Base-by-base conservation (phyloP, 2,797 vertebrate genomes). In the Poecilia velifera region DNA sequence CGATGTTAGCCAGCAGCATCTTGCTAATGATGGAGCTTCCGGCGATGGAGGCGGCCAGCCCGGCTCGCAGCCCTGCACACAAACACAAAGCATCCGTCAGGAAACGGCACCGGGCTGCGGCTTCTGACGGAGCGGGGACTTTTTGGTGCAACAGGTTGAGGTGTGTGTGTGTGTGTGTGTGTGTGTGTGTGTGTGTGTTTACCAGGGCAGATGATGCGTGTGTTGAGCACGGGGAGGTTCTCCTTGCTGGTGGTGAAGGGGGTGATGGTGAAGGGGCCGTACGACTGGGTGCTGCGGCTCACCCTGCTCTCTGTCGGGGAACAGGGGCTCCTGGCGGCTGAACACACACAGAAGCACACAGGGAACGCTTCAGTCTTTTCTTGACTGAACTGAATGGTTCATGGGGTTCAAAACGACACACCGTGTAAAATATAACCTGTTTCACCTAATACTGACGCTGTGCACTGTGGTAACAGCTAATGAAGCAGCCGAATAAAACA, bases 11-110 rank as follows among this genome's bases (percentile, higher is more conserved):
- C 84, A 99, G 93, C 78, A 99, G 95, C 98, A 99, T 99, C 96
- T 99, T 99, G 92, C 98, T 99, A 92, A 99, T 99, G 91, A 99
- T 99, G 76, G 98, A 99, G 93, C 98, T 99, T 88, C 98, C 98
- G 66, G 98, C 98, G 79, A 99, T 99, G 18, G 98, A 99, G 86
- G 98, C 98, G 55, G 98, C 98, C 76, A 99, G 95, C 78, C 98
- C 98, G 62, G 98, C 98, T 87, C 97, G 96, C 91, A 99, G 94
- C 89, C 98, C 98, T 99, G 45, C 80, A 84, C 79, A 77, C 34
- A 84, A 49, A 86, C 68, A 88, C 34, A 84, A 72, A 83, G 20
- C 25, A 47, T 39, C 59, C 55, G 66, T 83, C 49, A 53, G 49
- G 74, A 90, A 31, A 55, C 18, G 43, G 28, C 7, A 0, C 39